A percentile compares a stretch with the other conserved stretches of the same genome.
phyloP scores from a whole-genome alignment of 1,140 invertebrate species.

The Drosophila novamexicana region DNA sequence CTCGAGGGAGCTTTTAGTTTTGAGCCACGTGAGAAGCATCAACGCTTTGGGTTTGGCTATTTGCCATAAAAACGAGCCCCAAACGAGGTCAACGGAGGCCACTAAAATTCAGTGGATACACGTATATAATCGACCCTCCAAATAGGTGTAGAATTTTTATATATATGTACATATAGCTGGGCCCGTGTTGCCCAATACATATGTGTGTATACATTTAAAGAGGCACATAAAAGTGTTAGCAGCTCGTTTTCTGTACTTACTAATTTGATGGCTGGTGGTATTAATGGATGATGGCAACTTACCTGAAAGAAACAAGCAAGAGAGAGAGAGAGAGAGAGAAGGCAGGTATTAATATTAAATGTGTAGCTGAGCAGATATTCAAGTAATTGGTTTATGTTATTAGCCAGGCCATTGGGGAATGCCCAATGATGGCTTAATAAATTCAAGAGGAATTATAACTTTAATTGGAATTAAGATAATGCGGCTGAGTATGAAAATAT shows the following conservation, averaged over 20 bases:
- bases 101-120: conserved; percentile 73
- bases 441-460: conserved; percentile 6
- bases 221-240: conserved; percentile 78
- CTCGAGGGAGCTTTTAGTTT: conserved; percentile 79
- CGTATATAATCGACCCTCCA: not conserved
- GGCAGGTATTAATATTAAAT: conserved; percentile 60
- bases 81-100: conserved; percentile 78
- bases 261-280: conserved; percentile 80
- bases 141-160: conserved; percentile 21
- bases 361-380: conserved; percentile 25
- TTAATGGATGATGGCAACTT: conserved; percentile 82
- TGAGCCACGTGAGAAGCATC: conserved; percentile 79
- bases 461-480: not conserved
- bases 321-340: conserved; percentile 24
- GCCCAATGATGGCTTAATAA: conserved; percentile 1
- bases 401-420: conserved; percentile 28
- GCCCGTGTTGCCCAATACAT: conserved; percentile 4
- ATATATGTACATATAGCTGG: conserved; percentile 23
- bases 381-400: conserved; percentile 48
- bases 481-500: not conserved
- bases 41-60: conserved; percentile 60
- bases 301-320: conserved; percentile 66
- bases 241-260: conserved; percentile 81
- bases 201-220: conserved; percentile 63
- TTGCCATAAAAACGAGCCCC: conserved; percentile 74